Evolutionary conservation across 2,113 vertebrate genomes (phyloP).

Genomic region (Atractosteus spatula): DNA sequence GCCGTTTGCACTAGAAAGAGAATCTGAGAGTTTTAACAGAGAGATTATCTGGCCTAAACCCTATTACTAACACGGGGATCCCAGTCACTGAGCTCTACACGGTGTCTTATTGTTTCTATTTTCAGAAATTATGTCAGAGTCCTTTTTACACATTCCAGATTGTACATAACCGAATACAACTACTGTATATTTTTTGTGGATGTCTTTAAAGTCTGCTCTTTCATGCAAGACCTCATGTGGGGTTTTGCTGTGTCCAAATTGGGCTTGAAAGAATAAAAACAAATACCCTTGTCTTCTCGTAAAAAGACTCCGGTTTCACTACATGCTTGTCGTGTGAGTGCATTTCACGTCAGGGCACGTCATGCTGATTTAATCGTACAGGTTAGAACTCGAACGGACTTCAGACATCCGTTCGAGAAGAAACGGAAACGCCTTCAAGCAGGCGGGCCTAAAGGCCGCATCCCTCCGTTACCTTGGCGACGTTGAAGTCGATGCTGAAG

Average conservation of each 20-base stretch:
- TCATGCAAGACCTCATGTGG: no score
- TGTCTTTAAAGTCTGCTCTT: no score
- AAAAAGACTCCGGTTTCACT: no score
- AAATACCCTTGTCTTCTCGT: no score
- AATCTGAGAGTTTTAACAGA: background rate
- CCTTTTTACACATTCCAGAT: background rate
- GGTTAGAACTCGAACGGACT: no score
- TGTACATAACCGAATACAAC: no score
- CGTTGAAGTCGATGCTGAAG: conserved; percentile 90
- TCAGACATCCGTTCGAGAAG: background rate
- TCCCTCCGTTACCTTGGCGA: conserved; percentile 82
- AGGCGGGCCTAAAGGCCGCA: background rate
- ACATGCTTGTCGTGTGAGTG: no score
- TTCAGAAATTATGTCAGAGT: background rate
- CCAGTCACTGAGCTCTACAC: background rate
- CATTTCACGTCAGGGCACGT: no score
- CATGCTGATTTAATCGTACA: no score
- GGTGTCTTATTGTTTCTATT: background rate
- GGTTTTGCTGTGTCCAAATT: no score
- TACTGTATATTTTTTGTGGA: no score
- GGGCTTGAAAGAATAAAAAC: no score
- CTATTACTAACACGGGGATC: conserved; percentile 1
- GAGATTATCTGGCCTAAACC: conserved; percentile 7
- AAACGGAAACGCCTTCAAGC: background rate
- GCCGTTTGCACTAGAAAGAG: background rate